These are phyloP conservation scores for Mormyrops attenuatus DNA, from an alignment of 2,797 vertebrate species.

Conservation along the genomic window DNA sequence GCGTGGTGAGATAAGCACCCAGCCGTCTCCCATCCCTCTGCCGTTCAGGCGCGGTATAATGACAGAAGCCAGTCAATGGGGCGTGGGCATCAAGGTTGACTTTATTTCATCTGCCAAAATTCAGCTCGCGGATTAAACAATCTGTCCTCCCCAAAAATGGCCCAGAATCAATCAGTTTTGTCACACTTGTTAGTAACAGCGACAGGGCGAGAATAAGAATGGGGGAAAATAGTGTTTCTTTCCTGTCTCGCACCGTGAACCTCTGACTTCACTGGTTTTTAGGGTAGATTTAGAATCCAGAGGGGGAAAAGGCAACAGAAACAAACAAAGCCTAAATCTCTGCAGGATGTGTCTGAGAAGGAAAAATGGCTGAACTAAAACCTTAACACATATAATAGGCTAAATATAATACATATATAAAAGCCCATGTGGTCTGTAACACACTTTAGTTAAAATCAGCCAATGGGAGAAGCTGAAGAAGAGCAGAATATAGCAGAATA, in stretches of 20 bases:
- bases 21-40: conserved; percentile 14
- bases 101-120: conserved; percentile 50
- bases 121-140: conserved; percentile 37
- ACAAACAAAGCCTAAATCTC: background rate
- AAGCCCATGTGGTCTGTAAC: background rate
- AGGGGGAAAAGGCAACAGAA: background rate
- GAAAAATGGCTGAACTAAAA: background rate
- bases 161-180: conserved; percentile 46
- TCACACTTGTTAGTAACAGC: conserved; percentile 35
- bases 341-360: background rate
- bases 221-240: conserved; percentile 32
- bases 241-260: background rate
- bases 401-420: conserved; percentile 7
- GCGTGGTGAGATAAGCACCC: conserved; percentile 10
- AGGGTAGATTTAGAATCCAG: background rate
- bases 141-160: conserved; percentile 41
- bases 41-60: conserved; percentile 29
- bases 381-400: background rate
- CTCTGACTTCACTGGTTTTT: background rate
- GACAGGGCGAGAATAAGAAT: conserved; percentile 25
- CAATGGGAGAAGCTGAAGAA: conserved; percentile 1
- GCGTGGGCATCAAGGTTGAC: conserved; percentile 37
- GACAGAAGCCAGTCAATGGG: conserved; percentile 34
- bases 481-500: background rate
- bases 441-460: background rate